Evolutionary conservation across 2,888 invertebrate species (phyloP), one percentile per base, ranked within the genome.

Genomic region (Eumerus sabulonum): DNA sequence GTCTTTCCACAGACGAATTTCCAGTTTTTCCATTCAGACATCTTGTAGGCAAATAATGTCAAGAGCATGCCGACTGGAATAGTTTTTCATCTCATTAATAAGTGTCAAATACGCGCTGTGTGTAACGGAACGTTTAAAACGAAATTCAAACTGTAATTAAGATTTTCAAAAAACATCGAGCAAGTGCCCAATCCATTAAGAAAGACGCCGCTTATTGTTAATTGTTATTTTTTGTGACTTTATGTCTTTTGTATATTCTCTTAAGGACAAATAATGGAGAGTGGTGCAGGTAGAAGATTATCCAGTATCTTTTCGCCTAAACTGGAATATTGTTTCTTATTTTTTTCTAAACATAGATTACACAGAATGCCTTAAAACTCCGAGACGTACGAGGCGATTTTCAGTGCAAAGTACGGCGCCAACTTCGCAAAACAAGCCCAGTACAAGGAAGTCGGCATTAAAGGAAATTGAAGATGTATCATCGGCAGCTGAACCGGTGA

Each of bases 81-180:
- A n/a, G n/a, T n/a, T n/a, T n/a, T n/a, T n/a, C n/a, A n/a, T n/a
- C n/a, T n/a, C n/a, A n/a, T n/a, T n/a, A n/a, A n/a, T n/a, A n/a
- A n/a, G n/a, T n/a, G n/a, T n/a, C n/a, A n/a, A n/a, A n/a, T n/a
- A n/a, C n/a, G n/a, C n/a, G n/a, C n/a, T n/a, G n/a, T n/a, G n/a
- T n/a, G n/a, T n/a, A n/a, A n/a, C n/a, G n/a, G n/a, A n/a, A n/a
- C n/a, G n/a, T 27, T 27, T 27, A 7, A 27, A 27, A 27, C 71
- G 50, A 59, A 48, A 45, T 17, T n/a, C 9, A 27, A 57, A 51
- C 56, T 38, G 67, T 18, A 35, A 62, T 54, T 53, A n/a, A 36
- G 66, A 72, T 56, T 62, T 76, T 72, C 44, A n/a, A n/a, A 51
- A 62, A 72, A 71, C 70, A 66, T 64, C 71, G 74, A 40, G 44